A percentile compares a stretch with the other conserved stretches of the same genome.
Conservation (phyloP, 23 tunicate genomes). For the Botrylloides violaceus region DNA sequence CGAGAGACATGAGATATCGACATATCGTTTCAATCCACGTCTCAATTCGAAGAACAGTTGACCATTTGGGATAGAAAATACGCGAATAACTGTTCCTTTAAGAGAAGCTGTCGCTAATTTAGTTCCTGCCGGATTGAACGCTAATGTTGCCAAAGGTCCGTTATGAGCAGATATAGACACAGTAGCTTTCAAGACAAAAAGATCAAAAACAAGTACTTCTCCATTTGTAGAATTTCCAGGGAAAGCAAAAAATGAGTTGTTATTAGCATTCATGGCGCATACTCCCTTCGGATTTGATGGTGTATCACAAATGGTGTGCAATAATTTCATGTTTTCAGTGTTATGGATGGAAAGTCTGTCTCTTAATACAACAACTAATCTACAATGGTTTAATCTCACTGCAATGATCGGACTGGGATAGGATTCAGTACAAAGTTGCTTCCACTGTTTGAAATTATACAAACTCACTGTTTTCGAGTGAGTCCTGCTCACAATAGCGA, state of each 20-base stretch:
- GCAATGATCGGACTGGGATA: constrained; percentile 72
- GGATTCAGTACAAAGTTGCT: constrained; percentile 74
- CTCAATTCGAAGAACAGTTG: constrained; percentile 89
- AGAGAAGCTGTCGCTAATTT: constrained; percentile 95
- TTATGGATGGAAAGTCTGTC: constrained; percentile 80
- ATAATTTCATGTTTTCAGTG: constrained; percentile 80
- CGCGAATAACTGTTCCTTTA: constrained; percentile 93
- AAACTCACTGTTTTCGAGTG: constrained; percentile 56
- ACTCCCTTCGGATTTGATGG: constrained; percentile 76
- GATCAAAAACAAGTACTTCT: constrained; percentile 86
- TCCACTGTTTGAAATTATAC: constrained; percentile 79
- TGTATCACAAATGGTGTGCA: constrained; percentile 87
- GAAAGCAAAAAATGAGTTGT: constrained; percentile 53
- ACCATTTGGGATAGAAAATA: constrained; percentile 93
- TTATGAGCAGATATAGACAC: constrained; percentile 70
- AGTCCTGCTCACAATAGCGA: constrained; percentile 70
- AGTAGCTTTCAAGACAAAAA: constrained; percentile 37
- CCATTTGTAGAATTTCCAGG: constrained; percentile 76
- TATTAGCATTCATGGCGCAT: constrained; percentile 54
- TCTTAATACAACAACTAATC: constrained; percentile 83
- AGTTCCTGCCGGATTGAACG: constrained; percentile 54
- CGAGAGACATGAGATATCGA: constrained; percentile 69
- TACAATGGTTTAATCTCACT: constrained; percentile 68
- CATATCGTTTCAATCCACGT: constrained; percentile 94
- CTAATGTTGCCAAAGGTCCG: constrained; percentile 70